These are phyloP conservation scores for Epinotia demarniana DNA, from an alignment of 2,888 invertebrate genomes.

Conservation along the genomic window DNA sequence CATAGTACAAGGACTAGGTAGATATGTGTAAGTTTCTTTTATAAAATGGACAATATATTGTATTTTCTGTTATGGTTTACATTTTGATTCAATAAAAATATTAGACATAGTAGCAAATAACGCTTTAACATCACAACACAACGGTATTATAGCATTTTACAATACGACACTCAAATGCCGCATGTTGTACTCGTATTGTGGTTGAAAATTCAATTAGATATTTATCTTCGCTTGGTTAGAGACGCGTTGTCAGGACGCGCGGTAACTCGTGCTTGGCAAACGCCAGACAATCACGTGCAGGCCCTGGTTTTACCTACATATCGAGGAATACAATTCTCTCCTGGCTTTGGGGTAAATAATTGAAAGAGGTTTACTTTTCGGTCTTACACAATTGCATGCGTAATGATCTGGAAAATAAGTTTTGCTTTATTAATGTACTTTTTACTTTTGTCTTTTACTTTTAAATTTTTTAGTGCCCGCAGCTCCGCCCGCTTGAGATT, in stretches of 20 bases:
- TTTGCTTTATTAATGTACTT: neutral
- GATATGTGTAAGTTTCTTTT: no score
- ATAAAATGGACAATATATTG: no score
- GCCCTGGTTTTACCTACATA: slow-evolving; percentile 67
- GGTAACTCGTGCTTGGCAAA: slow-evolving; percentile 68
- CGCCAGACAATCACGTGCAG: slow-evolving; percentile 63
- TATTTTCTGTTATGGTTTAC: no score
- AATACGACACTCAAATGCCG: slow-evolving; percentile 39
- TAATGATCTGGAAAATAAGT: neutral
- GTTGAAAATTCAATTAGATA: slow-evolving; percentile 78
- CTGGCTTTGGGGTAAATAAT: slow-evolving; percentile 14
- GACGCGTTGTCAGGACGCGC: slow-evolving; percentile 48
- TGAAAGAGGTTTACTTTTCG: slow-evolving; percentile 14
- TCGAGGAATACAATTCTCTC: slow-evolving; percentile 33
- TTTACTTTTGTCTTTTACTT: neutral
- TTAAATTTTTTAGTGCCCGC: no score
- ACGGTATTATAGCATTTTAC: neutral
- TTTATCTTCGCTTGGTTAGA: slow-evolving; percentile 72
- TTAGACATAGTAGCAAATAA: neutral
- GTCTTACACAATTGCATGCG: slow-evolving; percentile 6
- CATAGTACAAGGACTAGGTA: no score
- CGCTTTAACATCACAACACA: neutral
- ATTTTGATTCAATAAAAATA: no score
- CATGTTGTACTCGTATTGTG: slow-evolving; percentile 64
- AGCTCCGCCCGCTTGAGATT: no score